These are phyloP conservation scores for Nesoenas mayeri DNA, from an alignment of 2,113 vertebrate genomes.

Conservation along the genomic window DNA sequence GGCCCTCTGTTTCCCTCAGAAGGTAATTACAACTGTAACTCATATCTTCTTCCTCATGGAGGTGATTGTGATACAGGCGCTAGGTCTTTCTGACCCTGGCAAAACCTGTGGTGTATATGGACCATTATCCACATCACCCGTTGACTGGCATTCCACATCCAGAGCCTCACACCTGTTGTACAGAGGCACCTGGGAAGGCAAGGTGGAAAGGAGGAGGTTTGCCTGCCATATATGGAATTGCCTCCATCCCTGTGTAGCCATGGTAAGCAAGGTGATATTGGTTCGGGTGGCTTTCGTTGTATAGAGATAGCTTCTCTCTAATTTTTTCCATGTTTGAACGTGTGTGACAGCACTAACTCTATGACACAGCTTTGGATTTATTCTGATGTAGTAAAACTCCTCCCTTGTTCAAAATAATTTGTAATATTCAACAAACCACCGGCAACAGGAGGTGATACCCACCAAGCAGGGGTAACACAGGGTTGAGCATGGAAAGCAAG, in stretches of 20 bases:
- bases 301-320: neutral
- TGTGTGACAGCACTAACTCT: neutral
- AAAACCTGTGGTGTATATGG: too few species aligned
- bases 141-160: too few species aligned
- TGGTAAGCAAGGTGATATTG: neutral
- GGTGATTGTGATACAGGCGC: too few species aligned
- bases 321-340: neutral
- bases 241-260: neutral
- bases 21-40: too few species aligned
- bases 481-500: neutral
- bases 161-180: too few species aligned
- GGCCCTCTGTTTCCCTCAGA: too few species aligned
- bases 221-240: too few species aligned
- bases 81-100: too few species aligned
- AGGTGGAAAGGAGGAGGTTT: too few species aligned
- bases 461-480: neutral
- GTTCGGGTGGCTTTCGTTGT: neutral
- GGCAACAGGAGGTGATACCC: neutral
- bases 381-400: neutral
- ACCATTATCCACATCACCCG: too few species aligned
- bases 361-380: neutral
- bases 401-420: neutral
- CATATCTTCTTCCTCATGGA: too few species aligned
- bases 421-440: neutral
- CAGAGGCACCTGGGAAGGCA: too few species aligned